Percentiles rank a stretch among this genome's conserved stretches.
phyloP scores from a whole-genome alignment of 23 tunicate species.

The Ascidia mentula region DNA sequence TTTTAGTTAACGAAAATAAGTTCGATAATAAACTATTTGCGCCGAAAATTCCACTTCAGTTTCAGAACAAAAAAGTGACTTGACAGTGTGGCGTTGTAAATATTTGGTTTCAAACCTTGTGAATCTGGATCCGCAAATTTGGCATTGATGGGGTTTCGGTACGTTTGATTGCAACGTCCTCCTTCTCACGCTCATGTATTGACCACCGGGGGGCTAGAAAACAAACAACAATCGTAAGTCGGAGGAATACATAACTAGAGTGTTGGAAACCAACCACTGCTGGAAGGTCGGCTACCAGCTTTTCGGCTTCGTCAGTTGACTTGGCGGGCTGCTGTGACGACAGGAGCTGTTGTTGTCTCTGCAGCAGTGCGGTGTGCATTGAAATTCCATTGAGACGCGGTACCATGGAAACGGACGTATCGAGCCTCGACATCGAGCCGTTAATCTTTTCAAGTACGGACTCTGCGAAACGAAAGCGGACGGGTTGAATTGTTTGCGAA shows the following conservation, averaged over 20 bases:
- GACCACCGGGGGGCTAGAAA: constrained; percentile 88
- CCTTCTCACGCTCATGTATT: constrained; percentile 89
- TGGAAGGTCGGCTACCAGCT: constrained; percentile 52
- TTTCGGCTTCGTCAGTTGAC: constrained; percentile 16
- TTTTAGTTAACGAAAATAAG: too few relatives aligned
- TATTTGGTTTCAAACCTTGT: constrained; percentile 83
- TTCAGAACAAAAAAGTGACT: too few relatives aligned
- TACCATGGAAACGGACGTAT: constrained; percentile 35
- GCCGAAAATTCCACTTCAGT: too few relatives aligned
- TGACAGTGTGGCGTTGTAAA: too few relatives aligned
- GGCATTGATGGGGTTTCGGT: constrained; percentile 98
- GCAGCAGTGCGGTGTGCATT: constrained; percentile 55
- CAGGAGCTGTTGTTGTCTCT: constrained; percentile 39
- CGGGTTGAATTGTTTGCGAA: background rate
- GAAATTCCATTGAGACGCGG: constrained; percentile 28
- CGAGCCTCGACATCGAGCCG: constrained; percentile 7
- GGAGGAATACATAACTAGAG: background rate
- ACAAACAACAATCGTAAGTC: background rate
- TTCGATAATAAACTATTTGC: too few relatives aligned
- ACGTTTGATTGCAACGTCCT: constrained; percentile 89
- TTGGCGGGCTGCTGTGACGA: constrained; percentile 55
- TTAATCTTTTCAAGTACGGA: constrained; percentile 22
- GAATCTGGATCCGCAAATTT: constrained; percentile 95
- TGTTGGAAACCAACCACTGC: constrained; percentile 40
- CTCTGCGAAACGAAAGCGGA: constrained; percentile 6